These are phyloP conservation scores for Oligia latruncula DNA, from an alignment of 2,888 invertebrate species.

Conservation along the genomic window DNA sequence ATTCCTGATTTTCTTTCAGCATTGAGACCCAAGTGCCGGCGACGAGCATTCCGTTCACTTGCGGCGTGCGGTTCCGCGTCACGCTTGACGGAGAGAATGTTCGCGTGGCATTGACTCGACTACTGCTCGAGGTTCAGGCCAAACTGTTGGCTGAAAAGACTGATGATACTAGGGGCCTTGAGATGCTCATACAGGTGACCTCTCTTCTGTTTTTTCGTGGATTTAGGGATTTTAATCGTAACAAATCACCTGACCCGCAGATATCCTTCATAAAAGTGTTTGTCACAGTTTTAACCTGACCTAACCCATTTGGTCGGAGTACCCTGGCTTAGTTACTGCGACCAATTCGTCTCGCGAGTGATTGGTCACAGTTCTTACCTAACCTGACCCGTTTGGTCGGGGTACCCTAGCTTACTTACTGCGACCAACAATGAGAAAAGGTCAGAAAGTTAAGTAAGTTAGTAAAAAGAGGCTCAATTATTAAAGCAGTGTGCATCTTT, in stretches of 20 bases:
- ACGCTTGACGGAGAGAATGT: slow-evolving; percentile 93
- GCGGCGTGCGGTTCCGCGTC: slow-evolving; percentile 82
- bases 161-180: slow-evolving; percentile 95
- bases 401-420: not conserved
- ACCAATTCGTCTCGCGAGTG: too few relatives aligned
- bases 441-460: not conserved
- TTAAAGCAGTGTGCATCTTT: not conserved
- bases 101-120: slow-evolving; percentile 90
- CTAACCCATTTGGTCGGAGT: not conserved
- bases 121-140: slow-evolving; percentile 91
- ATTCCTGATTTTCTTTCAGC: slow-evolving; percentile 77
- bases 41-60: slow-evolving; percentile 86
- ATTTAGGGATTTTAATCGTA: not conserved
- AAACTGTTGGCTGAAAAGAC: slow-evolving; percentile 92
- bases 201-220: not conserved
- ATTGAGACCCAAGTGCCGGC: slow-evolving; percentile 90
- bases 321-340: too few relatives aligned
- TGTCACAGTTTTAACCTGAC: not conserved
- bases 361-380: too few relatives aligned
- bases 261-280: not conserved
- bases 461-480: not conserved
- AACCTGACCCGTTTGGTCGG: not conserved
- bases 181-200: slow-evolving; percentile 86
- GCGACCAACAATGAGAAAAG: not conserved
- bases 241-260: not conserved